phyloP scores from a whole-genome alignment of 2,797 vertebrate species.

The Sebastes hubbsi region DNA sequence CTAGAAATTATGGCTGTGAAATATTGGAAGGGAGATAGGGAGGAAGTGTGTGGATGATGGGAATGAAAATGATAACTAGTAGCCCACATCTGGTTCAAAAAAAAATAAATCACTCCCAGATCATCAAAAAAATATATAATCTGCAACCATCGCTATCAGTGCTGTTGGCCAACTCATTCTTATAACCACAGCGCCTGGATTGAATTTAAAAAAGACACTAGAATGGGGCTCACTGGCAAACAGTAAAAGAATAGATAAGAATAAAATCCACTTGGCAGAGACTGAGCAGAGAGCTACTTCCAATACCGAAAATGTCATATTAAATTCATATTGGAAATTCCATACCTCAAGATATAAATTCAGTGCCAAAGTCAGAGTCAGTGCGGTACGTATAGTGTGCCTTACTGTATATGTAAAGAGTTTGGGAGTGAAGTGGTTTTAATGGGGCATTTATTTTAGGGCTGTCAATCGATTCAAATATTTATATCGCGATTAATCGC shows the following conservation, averaged over 20 bases:
- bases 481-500: no score
- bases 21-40: constrained; percentile 13
- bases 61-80: constrained; percentile 46
- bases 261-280: constrained; percentile 45
- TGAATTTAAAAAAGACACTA: constrained; percentile 26
- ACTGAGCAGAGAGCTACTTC: not conserved
- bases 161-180: constrained; percentile 27
- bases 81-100: not conserved
- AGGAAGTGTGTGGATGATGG: constrained; percentile 23
- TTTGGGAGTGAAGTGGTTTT: not conserved
- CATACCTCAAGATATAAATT: not conserved
- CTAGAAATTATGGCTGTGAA: constrained; percentile 61
- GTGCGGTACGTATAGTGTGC: no score
- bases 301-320: not conserved
- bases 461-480: no score
- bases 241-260: constrained; percentile 19
- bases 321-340: not conserved
- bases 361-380: not conserved
- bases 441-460: not conserved
- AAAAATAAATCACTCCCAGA: constrained; percentile 6
- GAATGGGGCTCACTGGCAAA: constrained; percentile 1
- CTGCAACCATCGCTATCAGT: constrained; percentile 18
- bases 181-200: constrained; percentile 15
- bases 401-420: not conserved
- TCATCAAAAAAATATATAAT: constrained; percentile 36